Base-by-base conservation (phyloP, 2,113 vertebrate species). In the Gila orcuttii region DNA sequence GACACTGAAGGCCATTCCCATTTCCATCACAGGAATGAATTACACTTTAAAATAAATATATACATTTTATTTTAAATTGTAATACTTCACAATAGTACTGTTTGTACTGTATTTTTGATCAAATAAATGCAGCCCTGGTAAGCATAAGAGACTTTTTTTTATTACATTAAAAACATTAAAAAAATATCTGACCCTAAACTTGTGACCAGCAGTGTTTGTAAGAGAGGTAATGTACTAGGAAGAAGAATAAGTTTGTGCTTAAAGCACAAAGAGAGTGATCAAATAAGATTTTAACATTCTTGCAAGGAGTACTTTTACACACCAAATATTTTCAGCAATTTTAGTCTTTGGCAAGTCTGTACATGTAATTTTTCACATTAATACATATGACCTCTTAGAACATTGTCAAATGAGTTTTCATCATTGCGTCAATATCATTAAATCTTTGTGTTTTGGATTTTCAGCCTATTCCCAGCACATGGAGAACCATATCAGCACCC, bases 401-500 rank as follows among this genome's bases (percentile, higher is more conserved):
- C 47, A 68, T 39, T 59, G 28, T 39, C 47, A 66, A 55, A 64
- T 78, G 45, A 39, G 55, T 79, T 85, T 85, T 19, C 33, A 42
- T 59, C 21, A 36, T 52, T 47, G 13, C 3, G 6, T 19, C 57
- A 45, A 60, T 33, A 68, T 59, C 11, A 39, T 79, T 60, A 57
- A 42, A 11, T 52, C 2, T 62, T 42, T 91, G 47, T 88, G 12
- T 87, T 83, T 84, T 28, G 17, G 2, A 85, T 85, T 92, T 91
- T 2, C 93, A 99, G 98, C 98, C 68, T 95, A 96, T 93, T 95
- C 97, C 86, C 96, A 96, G 31, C 96, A 97, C 89, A 91, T 96
- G 85, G 98, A 99, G 91, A 98, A 98, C 92, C 97, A 99, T 87
- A 94, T 98, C 91, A 96, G 93, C 86, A 94, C 96, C 17, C 91